These are phyloP conservation scores for Brachionus paranguensis DNA, from an alignment of 1,140 invertebrate genomes.

Conservation along the genomic window DNA sequence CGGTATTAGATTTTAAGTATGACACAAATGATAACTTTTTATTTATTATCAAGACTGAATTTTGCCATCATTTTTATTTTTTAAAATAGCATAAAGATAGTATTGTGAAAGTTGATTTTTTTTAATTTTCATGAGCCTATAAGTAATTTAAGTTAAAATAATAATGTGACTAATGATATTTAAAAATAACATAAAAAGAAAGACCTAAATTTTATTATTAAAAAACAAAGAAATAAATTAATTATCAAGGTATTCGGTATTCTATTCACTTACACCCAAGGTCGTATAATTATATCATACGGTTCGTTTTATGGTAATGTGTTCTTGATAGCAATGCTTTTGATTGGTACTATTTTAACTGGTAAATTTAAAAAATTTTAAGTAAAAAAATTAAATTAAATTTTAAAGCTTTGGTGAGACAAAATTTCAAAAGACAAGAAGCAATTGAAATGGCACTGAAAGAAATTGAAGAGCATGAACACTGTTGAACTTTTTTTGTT, in stretches of 20 bases:
- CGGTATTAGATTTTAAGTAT: too few relatives aligned
- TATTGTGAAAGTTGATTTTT: too few relatives aligned
- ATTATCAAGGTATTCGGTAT: slow-evolving; percentile 12
- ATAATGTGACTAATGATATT: too few relatives aligned
- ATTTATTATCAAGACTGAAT: too few relatives aligned
- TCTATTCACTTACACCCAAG: not conserved
- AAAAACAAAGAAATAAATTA: not conserved
- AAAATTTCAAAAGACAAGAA: slow-evolving; percentile 17
- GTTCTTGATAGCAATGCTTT: not conserved
- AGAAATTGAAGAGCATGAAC: slow-evolving; percentile 5
- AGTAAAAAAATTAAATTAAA: too few relatives aligned
- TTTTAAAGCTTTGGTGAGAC: not conserved
- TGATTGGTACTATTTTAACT: slow-evolving; percentile 18
- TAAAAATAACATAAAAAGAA: too few relatives aligned
- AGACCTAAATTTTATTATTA: too few relatives aligned
- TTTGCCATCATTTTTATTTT: too few relatives aligned
- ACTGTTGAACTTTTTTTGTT: not conserved
- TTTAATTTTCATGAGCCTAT: too few relatives aligned
- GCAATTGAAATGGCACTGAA: not conserved
- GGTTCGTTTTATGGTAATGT: slow-evolving; percentile 11
- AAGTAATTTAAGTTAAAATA: too few relatives aligned
- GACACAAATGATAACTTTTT: too few relatives aligned
- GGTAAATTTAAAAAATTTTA: not conserved
- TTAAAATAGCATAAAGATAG: too few relatives aligned
- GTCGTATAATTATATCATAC: not conserved